phyloP scores from a whole-genome alignment of 2,888 invertebrate species.

The Euphydryas editha region DNA sequence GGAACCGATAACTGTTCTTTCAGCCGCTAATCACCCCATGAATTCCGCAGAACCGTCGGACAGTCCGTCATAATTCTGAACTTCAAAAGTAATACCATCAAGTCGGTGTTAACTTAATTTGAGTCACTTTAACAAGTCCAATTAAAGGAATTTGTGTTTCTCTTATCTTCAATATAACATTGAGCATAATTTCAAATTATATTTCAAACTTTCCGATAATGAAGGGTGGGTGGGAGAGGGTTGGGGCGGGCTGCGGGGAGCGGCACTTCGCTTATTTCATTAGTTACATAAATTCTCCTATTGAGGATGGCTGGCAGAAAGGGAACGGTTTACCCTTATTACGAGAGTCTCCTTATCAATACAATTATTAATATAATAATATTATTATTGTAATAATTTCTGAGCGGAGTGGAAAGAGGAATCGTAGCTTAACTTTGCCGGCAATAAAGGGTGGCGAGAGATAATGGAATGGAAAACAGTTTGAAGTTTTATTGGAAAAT shows the following conservation, averaged over 20 bases:
- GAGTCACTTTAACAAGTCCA: slow-evolving; percentile 84
- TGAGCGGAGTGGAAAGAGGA: slow-evolving; percentile 75
- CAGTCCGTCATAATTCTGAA: slow-evolving; percentile 81
- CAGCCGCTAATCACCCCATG: slow-evolving; percentile 72
- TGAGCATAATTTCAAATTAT: slow-evolving; percentile 85
- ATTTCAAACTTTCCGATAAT: slow-evolving; percentile 85
- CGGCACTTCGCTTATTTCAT: slow-evolving; percentile 83
- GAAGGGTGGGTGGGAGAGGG: slow-evolving; percentile 73
- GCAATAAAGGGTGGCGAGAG: slow-evolving; percentile 82
- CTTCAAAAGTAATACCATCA: slow-evolving; percentile 83
- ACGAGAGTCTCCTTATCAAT: slow-evolving; percentile 84
- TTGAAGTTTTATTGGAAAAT: slow-evolving; percentile 84
- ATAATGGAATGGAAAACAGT: slow-evolving; percentile 84
- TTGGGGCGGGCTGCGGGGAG: slow-evolving; percentile 57
- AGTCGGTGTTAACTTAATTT: slow-evolving; percentile 84
- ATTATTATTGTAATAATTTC: slow-evolving; percentile 84
- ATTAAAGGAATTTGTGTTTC: slow-evolving; percentile 85
- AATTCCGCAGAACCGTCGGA: slow-evolving; percentile 65
- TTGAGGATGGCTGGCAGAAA: slow-evolving; percentile 83
- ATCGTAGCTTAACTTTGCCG: slow-evolving; percentile 80
- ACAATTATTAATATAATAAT: slow-evolving; percentile 84
- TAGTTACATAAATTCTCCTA: slow-evolving; percentile 84
- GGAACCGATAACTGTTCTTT: slow-evolving; percentile 73
- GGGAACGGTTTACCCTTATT: slow-evolving; percentile 84
- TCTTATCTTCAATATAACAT: slow-evolving; percentile 84